These are phyloP conservation scores for Eira barbara DNA, from an alignment of 2,113 vertebrate genomes.

Conservation along the genomic window DNA sequence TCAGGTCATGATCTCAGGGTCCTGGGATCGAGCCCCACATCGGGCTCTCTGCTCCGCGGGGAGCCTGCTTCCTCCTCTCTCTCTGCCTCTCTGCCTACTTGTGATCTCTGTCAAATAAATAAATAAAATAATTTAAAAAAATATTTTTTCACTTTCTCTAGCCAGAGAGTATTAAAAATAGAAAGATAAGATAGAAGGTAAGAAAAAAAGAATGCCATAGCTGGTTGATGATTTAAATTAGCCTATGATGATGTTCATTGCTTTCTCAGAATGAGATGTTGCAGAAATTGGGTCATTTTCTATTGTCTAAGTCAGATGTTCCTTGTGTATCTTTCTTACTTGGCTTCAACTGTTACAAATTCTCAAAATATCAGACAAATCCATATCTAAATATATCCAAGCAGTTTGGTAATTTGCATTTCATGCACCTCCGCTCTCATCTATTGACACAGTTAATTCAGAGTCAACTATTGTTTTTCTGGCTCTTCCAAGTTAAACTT, in stretches of 20 bases:
- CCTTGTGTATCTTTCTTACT: background rate
- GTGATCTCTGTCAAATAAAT: no score
- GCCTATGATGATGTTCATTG: background rate
- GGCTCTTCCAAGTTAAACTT: background rate
- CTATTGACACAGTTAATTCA: background rate
- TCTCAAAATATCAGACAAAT: constrained; percentile 32
- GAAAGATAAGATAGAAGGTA: background rate
- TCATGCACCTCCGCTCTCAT: background rate
- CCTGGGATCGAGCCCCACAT: no score
- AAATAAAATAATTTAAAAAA: no score
- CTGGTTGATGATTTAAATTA: background rate
- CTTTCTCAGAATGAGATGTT: background rate
- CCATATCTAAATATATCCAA: no score
- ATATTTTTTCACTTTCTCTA: background rate
- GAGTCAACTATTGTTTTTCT: background rate
- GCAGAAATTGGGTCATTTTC: background rate
- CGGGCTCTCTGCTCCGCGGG: no score
- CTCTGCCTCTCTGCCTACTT: no score
- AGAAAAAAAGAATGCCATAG: background rate
- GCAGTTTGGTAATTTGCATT: background rate
- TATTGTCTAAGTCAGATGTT: background rate
- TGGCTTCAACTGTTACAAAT: constrained; percentile 1
- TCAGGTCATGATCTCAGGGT: no score
- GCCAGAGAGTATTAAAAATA: background rate
- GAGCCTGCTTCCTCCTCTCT: no score